A percentile compares a stretch with the other conserved stretches of the same genome.
Evolutionary conservation across 2,113 vertebrate species (phyloP).

Genomic region (Phyllostomus discolor): DNA sequence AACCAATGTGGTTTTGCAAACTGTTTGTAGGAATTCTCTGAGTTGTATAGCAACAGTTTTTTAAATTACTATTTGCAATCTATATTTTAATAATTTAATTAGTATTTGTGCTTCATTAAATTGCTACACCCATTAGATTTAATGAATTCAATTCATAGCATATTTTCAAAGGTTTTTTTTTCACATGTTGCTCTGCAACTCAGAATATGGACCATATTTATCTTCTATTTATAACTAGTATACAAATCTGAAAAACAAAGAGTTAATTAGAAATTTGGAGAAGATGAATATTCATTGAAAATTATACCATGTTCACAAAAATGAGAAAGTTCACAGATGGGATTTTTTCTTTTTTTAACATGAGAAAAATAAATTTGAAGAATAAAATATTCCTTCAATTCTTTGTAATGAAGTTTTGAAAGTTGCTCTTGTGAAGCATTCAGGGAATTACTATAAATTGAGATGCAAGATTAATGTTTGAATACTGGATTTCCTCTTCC

Average conservation of each 20-base stretch:
- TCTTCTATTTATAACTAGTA: neutral
- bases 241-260: neutral
- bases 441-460: neutral
- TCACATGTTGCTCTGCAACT: neutral
- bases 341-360: neutral
- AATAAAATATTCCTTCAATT: neutral
- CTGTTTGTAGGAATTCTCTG: constrained; percentile 67
- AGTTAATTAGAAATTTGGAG: constrained; percentile 4
- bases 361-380: neutral
- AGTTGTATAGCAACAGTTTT: constrained; percentile 76
- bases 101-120: constrained; percentile 79
- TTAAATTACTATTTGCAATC: constrained; percentile 79
- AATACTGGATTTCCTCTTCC: neutral
- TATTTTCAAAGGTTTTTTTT: constrained; percentile 53
- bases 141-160: constrained; percentile 65
- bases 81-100: constrained; percentile 82
- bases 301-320: neutral
- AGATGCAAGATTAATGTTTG: neutral
- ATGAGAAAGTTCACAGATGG: neutral
- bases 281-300: neutral
- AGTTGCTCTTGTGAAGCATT: neutral
- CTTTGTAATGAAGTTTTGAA: neutral
- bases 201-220: constrained; percentile 33
- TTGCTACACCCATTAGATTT: constrained; percentile 71
- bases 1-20: constrained; percentile 71